Conservation (phyloP, 2,888 invertebrate genomes). For the Metellina segmentata region DNA sequence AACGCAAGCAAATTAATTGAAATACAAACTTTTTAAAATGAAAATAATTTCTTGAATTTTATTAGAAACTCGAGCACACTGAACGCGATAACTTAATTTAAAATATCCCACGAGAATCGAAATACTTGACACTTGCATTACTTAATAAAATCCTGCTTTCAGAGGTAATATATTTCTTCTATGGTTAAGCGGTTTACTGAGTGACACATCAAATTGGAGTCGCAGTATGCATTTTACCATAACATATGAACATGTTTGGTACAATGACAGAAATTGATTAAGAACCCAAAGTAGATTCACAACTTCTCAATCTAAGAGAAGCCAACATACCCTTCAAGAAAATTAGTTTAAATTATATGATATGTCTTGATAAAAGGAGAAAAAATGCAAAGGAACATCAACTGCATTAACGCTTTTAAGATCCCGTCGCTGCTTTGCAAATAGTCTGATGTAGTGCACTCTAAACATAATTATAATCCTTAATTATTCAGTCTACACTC, state of each 20-base stretch:
- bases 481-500: slow-evolving; percentile 31
- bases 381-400: not conserved
- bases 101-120: not conserved
- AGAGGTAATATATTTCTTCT: not conserved
- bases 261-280: not conserved
- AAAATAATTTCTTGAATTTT: not conserved
- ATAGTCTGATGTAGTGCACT: not conserved
- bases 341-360: not conserved
- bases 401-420: slow-evolving; percentile 11
- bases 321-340: not conserved
- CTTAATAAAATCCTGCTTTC: not conserved
- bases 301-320: not conserved
- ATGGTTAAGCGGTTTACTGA: not conserved
- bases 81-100: not conserved
- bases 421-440: not conserved
- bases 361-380: not conserved
- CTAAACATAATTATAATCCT: slow-evolving; percentile 22
- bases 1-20: not conserved
- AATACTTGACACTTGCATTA: not conserved
- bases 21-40: not conserved
- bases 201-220: not conserved
- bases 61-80: not conserved
- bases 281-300: not conserved
- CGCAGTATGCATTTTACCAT: not conserved
- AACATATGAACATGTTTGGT: not conserved